Evolutionary conservation across 2,113 vertebrate species (phyloP), one percentile per base, ranked within the genome.

Genomic region (Bucco capensis): DNA sequence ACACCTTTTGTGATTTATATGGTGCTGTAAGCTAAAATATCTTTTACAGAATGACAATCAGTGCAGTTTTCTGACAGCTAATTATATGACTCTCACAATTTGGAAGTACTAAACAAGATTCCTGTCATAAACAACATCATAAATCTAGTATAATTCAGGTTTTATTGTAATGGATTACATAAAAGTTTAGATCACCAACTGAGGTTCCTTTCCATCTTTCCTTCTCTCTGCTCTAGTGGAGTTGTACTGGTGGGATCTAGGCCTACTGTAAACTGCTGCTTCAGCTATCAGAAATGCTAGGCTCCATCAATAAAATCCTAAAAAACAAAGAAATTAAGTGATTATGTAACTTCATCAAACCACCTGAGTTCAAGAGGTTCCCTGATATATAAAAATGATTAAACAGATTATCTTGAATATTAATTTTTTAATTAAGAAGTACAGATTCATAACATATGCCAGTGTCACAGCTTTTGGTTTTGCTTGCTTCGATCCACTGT

Each of bases 21-120:
- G 2, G 13, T 50, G n/a, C 77, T 92, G 46, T 69, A 74, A 86
- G 54, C 49, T 90, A 90, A 96, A 95, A 96, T 93, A 94, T 92
- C 90, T 92, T 94, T 90, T 78, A 35, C 54, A 90, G 83, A 94
- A 88, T 93, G 90, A 89, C 50, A 13, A 81, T 93, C 86, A 71
- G 64, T 93, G 93, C 91, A 92, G 67, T 94, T 92, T 91, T 88
- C 64, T 95, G 95, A 92, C 94, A 95, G 90, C 88, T 95, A 95
- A 95, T 95, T 95, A 92, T 89, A 83, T 56, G 88, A 80, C 75
- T 78, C 25, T 93, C 37, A 64, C 84, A 65, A 84, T 94, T 94
- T 94, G 83, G 88, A 84, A 86, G 90, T 72, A 86, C 83, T 94
- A 81, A 90, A 94, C 86, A 94, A 94, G 86, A 95, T 93, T 96